Evolutionary conservation across 2,113 vertebrate genomes (phyloP).

Genomic region (Petaurus breviceps): DNA sequence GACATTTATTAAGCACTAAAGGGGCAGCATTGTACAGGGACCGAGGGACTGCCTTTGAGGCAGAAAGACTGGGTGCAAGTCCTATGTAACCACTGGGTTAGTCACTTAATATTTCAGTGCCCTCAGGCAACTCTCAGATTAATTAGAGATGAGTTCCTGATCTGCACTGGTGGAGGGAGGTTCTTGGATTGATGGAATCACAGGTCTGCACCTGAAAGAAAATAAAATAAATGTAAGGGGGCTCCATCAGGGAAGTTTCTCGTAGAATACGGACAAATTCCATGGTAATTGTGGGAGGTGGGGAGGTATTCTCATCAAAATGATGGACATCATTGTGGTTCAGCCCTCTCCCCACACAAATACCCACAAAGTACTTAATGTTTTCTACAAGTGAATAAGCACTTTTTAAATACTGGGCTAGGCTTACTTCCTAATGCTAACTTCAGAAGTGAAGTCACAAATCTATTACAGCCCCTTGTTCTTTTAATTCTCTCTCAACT

Average conservation of each 20-base stretch:
- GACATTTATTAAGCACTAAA: background rate
- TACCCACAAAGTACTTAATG: background rate
- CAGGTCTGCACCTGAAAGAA: slow-evolving; percentile 1
- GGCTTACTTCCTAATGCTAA: slow-evolving; percentile 46
- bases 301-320: background rate
- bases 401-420: slow-evolving; percentile 22
- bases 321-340: background rate
- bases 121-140: background rate
- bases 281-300: background rate
- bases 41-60: background rate
- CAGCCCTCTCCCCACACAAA: background rate
- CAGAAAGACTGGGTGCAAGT: background rate
- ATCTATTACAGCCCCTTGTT: slow-evolving; percentile 37
- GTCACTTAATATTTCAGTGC: background rate
- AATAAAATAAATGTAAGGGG: slow-evolving; percentile 3
- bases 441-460: slow-evolving; percentile 27
- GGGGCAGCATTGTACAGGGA: background rate
- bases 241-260: background rate
- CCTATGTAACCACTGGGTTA: background rate
- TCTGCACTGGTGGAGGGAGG: background rate
- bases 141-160: background rate
- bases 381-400: slow-evolving; percentile 33
- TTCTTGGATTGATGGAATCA: background rate
- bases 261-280: background rate
- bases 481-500: slow-evolving; percentile 52